Percentiles rank a stretch among this genome's conserved stretches.
Conservation (phyloP, 2,113 vertebrate genomes). For the Corythaixoides concolor region DNA sequence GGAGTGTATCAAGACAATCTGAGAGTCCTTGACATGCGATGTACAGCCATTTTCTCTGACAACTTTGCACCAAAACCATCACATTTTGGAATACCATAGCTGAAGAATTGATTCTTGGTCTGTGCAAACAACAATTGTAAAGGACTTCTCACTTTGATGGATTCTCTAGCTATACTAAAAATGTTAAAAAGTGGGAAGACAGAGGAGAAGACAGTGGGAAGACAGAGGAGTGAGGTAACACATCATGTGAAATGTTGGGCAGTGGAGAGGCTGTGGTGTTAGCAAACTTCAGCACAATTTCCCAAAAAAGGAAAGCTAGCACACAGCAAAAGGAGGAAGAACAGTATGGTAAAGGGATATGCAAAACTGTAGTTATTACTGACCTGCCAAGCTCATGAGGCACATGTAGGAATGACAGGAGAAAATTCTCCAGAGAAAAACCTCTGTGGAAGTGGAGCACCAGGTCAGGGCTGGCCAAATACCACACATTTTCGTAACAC, state of each 20-base stretch:
- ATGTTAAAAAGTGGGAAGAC: background rate
- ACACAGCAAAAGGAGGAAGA: background rate
- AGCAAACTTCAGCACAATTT: background rate
- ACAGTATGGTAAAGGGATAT: background rate
- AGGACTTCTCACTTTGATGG: background rate
- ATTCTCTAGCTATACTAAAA: background rate
- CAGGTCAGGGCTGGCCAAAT: background rate
- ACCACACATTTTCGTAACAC: background rate
- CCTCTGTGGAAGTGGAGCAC: background rate
- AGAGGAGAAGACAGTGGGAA: background rate
- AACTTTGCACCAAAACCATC: background rate
- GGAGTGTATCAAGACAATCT: background rate
- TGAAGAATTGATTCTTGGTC: background rate
- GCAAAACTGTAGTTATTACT: background rate
- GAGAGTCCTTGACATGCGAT: background rate
- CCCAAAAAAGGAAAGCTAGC: background rate
- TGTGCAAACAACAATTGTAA: background rate
- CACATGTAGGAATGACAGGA: background rate
- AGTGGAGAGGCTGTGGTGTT: background rate
- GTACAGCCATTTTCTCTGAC: background rate
- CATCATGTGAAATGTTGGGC: background rate
- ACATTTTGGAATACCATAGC: background rate
- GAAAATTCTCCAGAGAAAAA: background rate
- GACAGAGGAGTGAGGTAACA: background rate
- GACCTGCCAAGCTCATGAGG: background rate